Evolutionary conservation across 1,140 invertebrate species (phyloP), one percentile per base, ranked within the genome.

Genomic region (Parapsyche elsis): DNA sequence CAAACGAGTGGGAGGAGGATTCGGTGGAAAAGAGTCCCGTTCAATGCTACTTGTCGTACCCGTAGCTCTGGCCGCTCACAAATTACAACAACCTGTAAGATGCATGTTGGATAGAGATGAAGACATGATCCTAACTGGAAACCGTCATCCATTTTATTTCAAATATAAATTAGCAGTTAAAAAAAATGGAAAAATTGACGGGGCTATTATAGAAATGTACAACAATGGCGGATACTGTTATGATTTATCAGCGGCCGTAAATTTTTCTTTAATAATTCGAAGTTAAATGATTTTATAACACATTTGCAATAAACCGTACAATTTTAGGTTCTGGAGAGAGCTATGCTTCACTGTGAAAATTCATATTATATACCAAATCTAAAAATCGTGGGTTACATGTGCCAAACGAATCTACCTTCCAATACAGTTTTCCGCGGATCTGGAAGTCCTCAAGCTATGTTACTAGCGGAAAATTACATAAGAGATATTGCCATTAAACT

Each of bases 11-110:
- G 97, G 97, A 9, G 98, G 98, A 46, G 98, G 96, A 45, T 99
- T 99, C 89, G 98, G 98, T 16, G 98, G 98, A 2, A 99, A 99
- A 89, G 97, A 99, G 87, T 94, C 94, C 0, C 90, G 95, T 67
- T 88, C 90, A 1, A 87, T 90, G 38, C 83, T 93, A 2, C 84
- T 93, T 0, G 90, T 91, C 45, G 81, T 95, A 19, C 93, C 94
- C 0, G 92, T 91, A 10, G 92, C 92, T 12, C 83, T 95, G 4
- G 94, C 94, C 9, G 93, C 94, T 38, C 88, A 91, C 80, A 95
- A 94, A 84, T 88, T 95, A 7, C 88, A 91, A 44, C 90, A 91
- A 82, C 96, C 97, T 9, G 92, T 99, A 0, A 91, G 97, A 24
- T 95, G 94, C 78, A 96, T 96, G 93, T 85, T 99, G 49, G 96